Evolutionary conservation across 2,888 invertebrate species (phyloP).

Genomic region (Seira sanloemensis): DNA sequence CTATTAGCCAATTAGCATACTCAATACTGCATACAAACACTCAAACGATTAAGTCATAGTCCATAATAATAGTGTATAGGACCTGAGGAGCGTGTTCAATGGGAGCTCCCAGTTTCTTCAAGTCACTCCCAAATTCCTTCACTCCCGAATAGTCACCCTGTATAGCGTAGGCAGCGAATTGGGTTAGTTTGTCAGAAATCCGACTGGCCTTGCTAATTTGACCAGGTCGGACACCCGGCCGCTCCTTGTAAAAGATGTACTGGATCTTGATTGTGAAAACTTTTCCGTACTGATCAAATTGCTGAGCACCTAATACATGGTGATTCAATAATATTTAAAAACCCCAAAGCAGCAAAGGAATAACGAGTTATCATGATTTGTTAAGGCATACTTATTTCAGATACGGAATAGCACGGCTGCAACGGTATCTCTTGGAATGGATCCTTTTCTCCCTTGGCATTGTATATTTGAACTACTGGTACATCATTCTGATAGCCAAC

Average conservation of each 20-base stretch:
- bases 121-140: conserved; percentile 94
- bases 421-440: conserved; percentile 96
- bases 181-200: conserved; percentile 91
- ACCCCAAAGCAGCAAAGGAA: too few species aligned
- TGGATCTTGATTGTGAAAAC: conserved; percentile 98
- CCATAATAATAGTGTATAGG: conserved; percentile 61
- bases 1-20: too few species aligned
- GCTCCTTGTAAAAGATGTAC: conserved; percentile 98
- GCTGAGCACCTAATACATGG: conserved; percentile 95
- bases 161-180: conserved; percentile 95
- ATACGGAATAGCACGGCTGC: conserved; percentile 96
- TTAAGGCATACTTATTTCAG: conserved; percentile 82
- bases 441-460: conserved; percentile 89
- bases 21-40: too few species aligned
- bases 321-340: too few species aligned
- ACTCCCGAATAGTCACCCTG: conserved; percentile 95
- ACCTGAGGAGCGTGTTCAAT: conserved; percentile 98
- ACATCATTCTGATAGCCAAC: conserved; percentile 87
- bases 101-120: conserved; percentile 94
- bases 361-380: too few species aligned
- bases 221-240: conserved; percentile 96
- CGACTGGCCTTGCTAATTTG: conserved; percentile 95
- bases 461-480: conserved; percentile 90
- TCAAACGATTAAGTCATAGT: too few species aligned
- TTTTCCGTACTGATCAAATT: conserved; percentile 99